Evolutionary conservation across 2,797 vertebrate species (phyloP).

Genomic region (Melanotaenia parkinsoni): DNA sequence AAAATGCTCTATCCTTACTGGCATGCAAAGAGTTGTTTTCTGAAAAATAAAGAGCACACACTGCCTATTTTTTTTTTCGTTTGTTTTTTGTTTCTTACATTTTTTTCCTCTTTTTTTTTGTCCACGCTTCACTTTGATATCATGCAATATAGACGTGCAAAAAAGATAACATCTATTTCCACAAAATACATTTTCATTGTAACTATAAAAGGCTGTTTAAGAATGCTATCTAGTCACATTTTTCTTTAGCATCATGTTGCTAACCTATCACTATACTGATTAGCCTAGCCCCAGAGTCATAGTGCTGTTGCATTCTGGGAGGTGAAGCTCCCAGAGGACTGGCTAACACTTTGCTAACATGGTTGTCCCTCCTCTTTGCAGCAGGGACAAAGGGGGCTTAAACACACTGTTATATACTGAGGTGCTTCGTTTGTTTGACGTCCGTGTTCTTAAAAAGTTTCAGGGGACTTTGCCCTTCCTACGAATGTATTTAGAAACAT

Average conservation of each 20-base stretch:
- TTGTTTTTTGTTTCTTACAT: constrained; percentile 40
- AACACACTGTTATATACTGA: constrained; percentile 72
- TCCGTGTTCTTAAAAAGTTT: constrained; percentile 65
- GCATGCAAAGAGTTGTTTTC: constrained; percentile 84
- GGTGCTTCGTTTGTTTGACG: constrained; percentile 62
- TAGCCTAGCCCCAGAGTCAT: constrained; percentile 76
- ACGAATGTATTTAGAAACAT: constrained; percentile 77
- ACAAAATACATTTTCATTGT: constrained; percentile 88
- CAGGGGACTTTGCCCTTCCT: constrained; percentile 57
- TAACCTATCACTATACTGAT: constrained; percentile 78
- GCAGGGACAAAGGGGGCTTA: constrained; percentile 72
- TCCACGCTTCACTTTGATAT: constrained; percentile 86
- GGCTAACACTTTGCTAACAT: constrained; percentile 72
- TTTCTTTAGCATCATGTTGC: constrained; percentile 77
- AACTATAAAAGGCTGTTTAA: constrained; percentile 88
- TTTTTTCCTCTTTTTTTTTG: constrained; percentile 71
- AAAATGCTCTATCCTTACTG: constrained; percentile 79
- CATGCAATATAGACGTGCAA: constrained; percentile 90
- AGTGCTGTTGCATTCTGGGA: constrained; percentile 81
- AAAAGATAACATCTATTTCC: constrained; percentile 89
- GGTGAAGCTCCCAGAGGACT: constrained; percentile 64
- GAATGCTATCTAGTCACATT: constrained; percentile 87
- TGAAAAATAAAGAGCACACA: constrained; percentile 79
- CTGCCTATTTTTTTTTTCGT: constrained; percentile 65
- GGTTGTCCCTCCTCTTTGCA: constrained; percentile 63